These are phyloP conservation scores for Cololabis saira DNA, from an alignment of 2,113 vertebrate species.

Conservation along the genomic window DNA sequence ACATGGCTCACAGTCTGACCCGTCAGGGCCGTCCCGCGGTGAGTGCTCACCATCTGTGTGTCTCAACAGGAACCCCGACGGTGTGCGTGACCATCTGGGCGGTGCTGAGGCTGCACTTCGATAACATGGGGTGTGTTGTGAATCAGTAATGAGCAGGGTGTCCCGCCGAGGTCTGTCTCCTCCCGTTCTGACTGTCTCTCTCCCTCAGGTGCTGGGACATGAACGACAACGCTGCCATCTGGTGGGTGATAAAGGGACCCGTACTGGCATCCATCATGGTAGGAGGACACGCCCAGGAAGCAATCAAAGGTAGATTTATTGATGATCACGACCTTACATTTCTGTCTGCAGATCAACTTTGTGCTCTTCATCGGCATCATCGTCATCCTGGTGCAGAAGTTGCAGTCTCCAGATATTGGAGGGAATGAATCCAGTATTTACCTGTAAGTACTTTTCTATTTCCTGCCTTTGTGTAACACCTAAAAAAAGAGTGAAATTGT, in stretches of 20 bases:
- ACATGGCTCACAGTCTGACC: neutral
- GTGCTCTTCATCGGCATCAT: conserved; percentile 97
- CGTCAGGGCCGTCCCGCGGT: no score
- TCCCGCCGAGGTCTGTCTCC: neutral
- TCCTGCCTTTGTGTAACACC: neutral
- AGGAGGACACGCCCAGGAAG: no score
- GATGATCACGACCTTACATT: neutral
- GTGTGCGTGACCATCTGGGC: conserved; percentile 95
- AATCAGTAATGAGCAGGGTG: neutral
- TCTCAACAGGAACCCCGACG: conserved; percentile 87
- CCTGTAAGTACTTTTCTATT: conserved; percentile 85
- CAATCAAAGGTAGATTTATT: neutral
- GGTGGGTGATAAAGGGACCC: conserved; percentile 99
- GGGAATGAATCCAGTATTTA: conserved; percentile 99
- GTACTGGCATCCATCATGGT: conserved; percentile 98
- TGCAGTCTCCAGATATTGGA: conserved; percentile 96
- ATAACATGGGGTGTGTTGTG: conserved; percentile 88
- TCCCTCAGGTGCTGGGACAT: conserved; percentile 93
- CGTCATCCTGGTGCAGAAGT: conserved; percentile 96
- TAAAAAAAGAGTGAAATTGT: no score
- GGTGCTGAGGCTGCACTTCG: conserved; percentile 89
- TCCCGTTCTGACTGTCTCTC: neutral
- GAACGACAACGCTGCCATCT: conserved; percentile 94
- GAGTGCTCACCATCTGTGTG: conserved; percentile 8
- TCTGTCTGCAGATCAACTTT: conserved; percentile 89